Percentiles rank a stretch among this genome's conserved stretches.
phyloP scores from a whole-genome alignment of 2,888 invertebrate genomes.

The Eristalis tenax region DNA sequence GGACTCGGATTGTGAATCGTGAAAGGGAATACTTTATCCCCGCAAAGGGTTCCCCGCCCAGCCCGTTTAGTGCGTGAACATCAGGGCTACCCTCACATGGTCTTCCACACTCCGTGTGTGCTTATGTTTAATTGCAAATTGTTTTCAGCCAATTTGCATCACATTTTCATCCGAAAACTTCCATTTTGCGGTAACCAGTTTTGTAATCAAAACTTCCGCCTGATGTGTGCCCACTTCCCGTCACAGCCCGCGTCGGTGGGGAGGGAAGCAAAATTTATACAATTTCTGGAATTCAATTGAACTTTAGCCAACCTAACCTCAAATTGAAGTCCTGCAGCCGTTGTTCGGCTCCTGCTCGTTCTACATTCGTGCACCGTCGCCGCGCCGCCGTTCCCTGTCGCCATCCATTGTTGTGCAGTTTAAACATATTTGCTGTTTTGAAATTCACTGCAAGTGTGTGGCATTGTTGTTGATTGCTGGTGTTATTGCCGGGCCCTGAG shows the following conservation, averaged over 20 bases:
- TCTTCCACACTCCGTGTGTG: conserved; percentile 7
- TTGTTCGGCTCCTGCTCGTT: neutral
- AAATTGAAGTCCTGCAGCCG: conserved; percentile 57
- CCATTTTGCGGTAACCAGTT: conserved; percentile 69
- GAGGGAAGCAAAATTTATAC: conserved; percentile 54
- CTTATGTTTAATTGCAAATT: conserved; percentile 64
- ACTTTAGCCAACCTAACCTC: conserved; percentile 68
- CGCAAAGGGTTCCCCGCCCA: conserved; percentile 5
- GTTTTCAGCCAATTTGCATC: conserved; percentile 70
- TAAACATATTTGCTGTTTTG: conserved; percentile 58
- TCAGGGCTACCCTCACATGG: neutral
- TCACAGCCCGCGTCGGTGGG: neutral
- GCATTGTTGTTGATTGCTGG: conserved; percentile 13
- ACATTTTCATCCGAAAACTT: conserved; percentile 65
- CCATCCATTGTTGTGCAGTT: conserved; percentile 54
- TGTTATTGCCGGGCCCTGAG: conserved; percentile 11
- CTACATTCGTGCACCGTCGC: neutral
- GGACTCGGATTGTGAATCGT: conserved; percentile 16
- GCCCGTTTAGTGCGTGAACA: neutral
- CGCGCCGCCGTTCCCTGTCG: neutral
- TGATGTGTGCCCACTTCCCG: conserved; percentile 11
- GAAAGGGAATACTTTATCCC: conserved; percentile 44
- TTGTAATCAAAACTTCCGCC: conserved; percentile 71
- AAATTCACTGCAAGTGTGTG: conserved; percentile 40
- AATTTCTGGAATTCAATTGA: conserved; percentile 70